A percentile compares a stretch with the other conserved stretches of the same genome.
phyloP scores from a whole-genome alignment of 1,140 invertebrate genomes.

The Drosophila sp. region DNA sequence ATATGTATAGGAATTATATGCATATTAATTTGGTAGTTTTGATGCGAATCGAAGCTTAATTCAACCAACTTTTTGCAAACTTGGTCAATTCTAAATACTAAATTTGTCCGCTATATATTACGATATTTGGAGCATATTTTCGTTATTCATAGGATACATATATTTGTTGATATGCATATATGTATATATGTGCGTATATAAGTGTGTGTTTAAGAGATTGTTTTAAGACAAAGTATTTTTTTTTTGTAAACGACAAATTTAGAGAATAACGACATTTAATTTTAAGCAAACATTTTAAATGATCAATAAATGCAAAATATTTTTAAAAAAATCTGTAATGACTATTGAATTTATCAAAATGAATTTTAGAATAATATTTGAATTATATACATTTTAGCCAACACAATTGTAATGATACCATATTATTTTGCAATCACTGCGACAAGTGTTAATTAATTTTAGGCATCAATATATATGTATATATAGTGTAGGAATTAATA shows the following conservation, averaged over 20 bases:
- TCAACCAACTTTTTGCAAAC: no score
- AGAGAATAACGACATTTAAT: constrained; percentile 32
- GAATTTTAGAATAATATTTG: no score
- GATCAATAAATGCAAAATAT: constrained; percentile 62
- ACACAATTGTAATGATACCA: no score
- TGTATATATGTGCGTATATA: background rate
- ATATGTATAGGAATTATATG: constrained; percentile 13
- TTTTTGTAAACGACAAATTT: constrained; percentile 57
- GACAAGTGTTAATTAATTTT: no score
- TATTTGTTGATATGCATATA: background rate
- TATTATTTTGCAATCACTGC: no score
- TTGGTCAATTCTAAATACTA: constrained; percentile 6
- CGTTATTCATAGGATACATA: background rate
- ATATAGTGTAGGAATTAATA: no score
- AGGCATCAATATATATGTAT: no score
- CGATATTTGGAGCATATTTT: background rate
- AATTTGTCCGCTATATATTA: constrained; percentile 9
- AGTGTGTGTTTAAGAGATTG: background rate
- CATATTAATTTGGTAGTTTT: no score
- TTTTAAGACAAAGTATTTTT: constrained; percentile 22
- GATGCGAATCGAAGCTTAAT: no score
- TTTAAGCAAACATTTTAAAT: constrained; percentile 64
- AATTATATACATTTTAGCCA: no score
- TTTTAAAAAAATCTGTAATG: constrained; percentile 49
- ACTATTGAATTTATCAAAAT: no score